phyloP scores from a whole-genome alignment of 2,888 invertebrate genomes.

The Drosophila affinis region DNA sequence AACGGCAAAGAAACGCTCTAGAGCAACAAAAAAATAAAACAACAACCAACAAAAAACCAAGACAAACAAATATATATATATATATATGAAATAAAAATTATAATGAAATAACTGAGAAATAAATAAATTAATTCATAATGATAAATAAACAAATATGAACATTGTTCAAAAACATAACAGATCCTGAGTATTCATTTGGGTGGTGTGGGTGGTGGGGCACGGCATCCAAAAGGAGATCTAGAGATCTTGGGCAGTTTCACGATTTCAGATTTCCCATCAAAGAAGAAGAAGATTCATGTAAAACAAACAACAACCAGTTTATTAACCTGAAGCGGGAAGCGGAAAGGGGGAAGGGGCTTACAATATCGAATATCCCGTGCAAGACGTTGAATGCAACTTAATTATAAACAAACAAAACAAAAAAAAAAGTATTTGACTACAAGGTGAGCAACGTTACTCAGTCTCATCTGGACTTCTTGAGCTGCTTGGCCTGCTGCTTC shows the following conservation, averaged over 20 bases:
- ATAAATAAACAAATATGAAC: conserved; percentile 81
- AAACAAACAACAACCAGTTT: no score
- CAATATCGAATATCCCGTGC: no score
- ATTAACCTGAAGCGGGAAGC: no score
- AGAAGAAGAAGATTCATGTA: background rate
- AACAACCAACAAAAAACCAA: conserved; percentile 42
- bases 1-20: conserved; percentile 83
- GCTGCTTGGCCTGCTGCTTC: conserved; percentile 30
- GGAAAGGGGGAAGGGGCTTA: no score
- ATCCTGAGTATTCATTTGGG: background rate
- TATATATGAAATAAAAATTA: conserved; percentile 69
- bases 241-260: background rate
- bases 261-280: conserved; percentile 2
- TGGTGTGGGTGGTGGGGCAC: background rate
- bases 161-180: conserved; percentile 78
- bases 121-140: conserved; percentile 80
- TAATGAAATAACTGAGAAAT: conserved; percentile 79
- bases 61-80: conserved; percentile 54
- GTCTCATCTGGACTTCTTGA: conserved; percentile 53
- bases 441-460: conserved; percentile 6
- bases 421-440: background rate
- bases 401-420: no score
- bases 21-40: conserved; percentile 67
- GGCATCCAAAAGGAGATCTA: no score
- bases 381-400: no score